These are phyloP conservation scores for Magallana nippona DNA, from an alignment of 2,888 invertebrate species.

Conservation along the genomic window DNA sequence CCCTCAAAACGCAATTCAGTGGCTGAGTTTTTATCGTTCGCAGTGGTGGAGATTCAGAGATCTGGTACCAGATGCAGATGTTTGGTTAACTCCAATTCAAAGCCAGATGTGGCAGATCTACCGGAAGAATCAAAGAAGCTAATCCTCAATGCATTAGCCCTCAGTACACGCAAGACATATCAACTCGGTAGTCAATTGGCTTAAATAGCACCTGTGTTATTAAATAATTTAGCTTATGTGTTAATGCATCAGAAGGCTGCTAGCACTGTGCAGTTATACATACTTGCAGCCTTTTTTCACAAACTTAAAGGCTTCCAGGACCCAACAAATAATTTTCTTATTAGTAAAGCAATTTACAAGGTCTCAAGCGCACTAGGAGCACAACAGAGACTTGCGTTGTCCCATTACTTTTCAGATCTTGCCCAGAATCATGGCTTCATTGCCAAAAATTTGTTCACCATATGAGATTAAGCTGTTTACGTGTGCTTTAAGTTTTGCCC, in stretches of 20 bases:
- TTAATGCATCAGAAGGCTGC: background rate
- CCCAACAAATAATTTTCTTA: too few species aligned
- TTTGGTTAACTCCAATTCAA: slow-evolving; percentile 17
- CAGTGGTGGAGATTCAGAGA: slow-evolving; percentile 39
- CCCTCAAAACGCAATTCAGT: slow-evolving; percentile 42
- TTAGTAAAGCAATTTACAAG: background rate
- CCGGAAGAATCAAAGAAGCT: background rate
- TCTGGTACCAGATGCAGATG: slow-evolving; percentile 40
- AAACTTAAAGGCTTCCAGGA: too few species aligned
- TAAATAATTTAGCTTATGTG: background rate
- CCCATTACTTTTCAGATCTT: background rate
- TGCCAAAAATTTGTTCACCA: too few species aligned
- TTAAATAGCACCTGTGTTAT: background rate
- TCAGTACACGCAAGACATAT: background rate
- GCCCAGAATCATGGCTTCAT: background rate
- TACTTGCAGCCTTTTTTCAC: background rate
- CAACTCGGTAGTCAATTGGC: background rate
- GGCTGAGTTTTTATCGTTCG: slow-evolving; percentile 45
- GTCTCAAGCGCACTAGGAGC: background rate
- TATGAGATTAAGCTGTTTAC: background rate
- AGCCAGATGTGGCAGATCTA: background rate
- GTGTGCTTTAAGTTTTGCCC: background rate
- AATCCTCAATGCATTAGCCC: background rate
- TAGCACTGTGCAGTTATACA: background rate
- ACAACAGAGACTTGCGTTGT: background rate